Percentiles rank a stretch among this genome's conserved stretches.
Conservation (phyloP, 2,888 invertebrate genomes). For the Phyllotreta cruciferae region DNA sequence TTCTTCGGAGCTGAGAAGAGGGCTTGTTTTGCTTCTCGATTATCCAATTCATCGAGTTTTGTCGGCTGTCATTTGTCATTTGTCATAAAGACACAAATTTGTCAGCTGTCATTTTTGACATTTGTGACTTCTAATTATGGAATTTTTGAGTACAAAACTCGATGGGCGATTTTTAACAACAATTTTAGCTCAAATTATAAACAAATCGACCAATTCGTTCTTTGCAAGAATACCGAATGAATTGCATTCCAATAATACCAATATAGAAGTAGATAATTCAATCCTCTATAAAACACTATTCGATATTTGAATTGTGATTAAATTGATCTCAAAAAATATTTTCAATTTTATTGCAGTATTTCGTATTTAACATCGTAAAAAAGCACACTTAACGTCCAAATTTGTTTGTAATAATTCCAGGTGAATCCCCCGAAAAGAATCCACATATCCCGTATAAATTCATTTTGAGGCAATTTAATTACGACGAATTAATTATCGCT, state of each 20-base stretch:
- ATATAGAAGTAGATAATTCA: constrained; percentile 19
- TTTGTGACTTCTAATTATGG: constrained; percentile 11
- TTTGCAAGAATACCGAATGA: constrained; percentile 4
- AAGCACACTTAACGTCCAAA: no score
- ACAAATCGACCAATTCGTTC: constrained; percentile 7
- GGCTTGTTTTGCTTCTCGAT: neutral
- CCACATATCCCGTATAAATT: neutral
- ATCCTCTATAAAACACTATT: constrained; percentile 13
- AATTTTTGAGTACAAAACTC: no score
- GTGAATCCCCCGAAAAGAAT: no score
- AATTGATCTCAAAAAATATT: neutral
- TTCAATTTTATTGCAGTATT: no score
- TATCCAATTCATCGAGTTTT: no score
- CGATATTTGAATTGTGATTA: constrained; percentile 10
- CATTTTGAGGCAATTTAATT: constrained; percentile 5
- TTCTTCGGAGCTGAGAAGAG: no score
- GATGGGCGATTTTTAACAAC: constrained; percentile 12
- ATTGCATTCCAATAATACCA: constrained; percentile 8
- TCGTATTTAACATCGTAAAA: no score
- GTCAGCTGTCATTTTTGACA: constrained; percentile 4
- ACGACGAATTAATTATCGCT: constrained; percentile 5
- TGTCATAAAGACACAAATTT: constrained; percentile 7
- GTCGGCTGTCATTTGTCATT: no score
- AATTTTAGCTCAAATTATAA: constrained; percentile 28
- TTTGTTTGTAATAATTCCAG: no score